These are phyloP conservation scores for Catharus minimus DNA, from an alignment of 2,113 vertebrate genomes.

Conservation along the genomic window DNA sequence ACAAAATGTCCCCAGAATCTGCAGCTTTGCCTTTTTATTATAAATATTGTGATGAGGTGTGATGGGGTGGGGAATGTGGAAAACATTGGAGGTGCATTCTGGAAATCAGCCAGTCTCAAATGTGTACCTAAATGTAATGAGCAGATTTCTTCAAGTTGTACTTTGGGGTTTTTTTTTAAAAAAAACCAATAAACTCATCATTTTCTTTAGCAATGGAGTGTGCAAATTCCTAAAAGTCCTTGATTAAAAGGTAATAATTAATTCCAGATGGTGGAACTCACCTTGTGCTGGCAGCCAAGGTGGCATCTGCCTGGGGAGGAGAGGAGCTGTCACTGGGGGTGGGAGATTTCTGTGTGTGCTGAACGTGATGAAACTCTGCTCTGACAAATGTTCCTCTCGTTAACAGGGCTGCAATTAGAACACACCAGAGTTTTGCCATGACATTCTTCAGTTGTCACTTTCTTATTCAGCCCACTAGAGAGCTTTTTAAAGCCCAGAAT, in stretches of 20 bases:
- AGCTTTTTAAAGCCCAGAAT: conserved; percentile 47
- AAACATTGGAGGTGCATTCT: not conserved
- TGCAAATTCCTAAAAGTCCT: not conserved
- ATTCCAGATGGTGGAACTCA: not conserved
- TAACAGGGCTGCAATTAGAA: not conserved
- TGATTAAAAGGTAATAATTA: not conserved
- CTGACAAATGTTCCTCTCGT: not conserved
- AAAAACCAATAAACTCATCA: conserved; percentile 12
- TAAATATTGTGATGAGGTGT: not conserved
- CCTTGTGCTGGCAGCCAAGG: not conserved
- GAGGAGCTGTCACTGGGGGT: not conserved
- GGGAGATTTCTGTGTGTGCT: not conserved
- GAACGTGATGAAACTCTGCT: not conserved
- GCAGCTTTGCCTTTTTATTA: not conserved
- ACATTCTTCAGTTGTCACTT: conserved; percentile 43
- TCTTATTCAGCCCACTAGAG: not conserved
- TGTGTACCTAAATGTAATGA: not conserved
- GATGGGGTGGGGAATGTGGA: not conserved
- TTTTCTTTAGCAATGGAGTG: conserved; percentile 10
- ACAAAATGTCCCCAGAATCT: not conserved
- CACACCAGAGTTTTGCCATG: not conserved
- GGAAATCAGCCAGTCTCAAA: not conserved
- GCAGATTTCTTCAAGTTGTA: conserved; percentile 11
- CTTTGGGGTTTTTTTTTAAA: not conserved
- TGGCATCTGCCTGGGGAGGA: not conserved